Evolutionary conservation across 2,888 invertebrate genomes (phyloP).

Genomic region (Andrena marginata): DNA sequence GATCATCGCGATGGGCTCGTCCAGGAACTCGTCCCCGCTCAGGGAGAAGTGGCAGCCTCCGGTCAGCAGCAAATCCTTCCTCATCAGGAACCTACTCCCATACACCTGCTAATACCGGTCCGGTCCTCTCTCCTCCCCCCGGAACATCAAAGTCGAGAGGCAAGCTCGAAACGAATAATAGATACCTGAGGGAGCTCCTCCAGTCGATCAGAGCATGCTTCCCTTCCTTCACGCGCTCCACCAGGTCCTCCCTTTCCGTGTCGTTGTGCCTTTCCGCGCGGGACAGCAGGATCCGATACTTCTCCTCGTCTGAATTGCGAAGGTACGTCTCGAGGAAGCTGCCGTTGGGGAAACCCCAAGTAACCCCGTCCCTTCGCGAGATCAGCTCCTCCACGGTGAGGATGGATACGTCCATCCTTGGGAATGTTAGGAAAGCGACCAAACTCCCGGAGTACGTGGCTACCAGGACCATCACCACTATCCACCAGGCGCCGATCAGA

Average conservation of each 20-base stretch:
- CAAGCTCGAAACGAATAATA: no score
- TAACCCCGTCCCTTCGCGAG: constrained; percentile 86
- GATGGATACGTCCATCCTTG: constrained; percentile 91
- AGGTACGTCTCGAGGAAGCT: constrained; percentile 91
- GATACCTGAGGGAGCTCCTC: constrained; percentile 91
- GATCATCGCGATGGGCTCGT: constrained; percentile 92
- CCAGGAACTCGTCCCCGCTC: constrained; percentile 91
- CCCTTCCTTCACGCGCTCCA: constrained; percentile 88
- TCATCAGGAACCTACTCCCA: constrained; percentile 86
- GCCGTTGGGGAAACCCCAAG: constrained; percentile 92
- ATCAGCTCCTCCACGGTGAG: constrained; percentile 89
- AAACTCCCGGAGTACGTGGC: constrained; percentile 97
- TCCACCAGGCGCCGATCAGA: constrained; percentile 96
- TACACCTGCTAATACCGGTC: not conserved
- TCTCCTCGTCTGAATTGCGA: constrained; percentile 87
- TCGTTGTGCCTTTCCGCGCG: constrained; percentile 85
- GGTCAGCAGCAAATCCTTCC: constrained; percentile 85
- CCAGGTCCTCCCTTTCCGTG: constrained; percentile 74
- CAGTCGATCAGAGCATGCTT: constrained; percentile 93
- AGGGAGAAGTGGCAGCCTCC: constrained; percentile 92
- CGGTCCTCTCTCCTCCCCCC: not conserved
- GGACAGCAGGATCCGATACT: constrained; percentile 87
- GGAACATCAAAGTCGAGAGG: constrained; percentile 44
- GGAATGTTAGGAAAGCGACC: constrained; percentile 96
- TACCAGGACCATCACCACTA: constrained; percentile 94